Evolutionary conservation across 2,888 invertebrate genomes (phyloP).

Genomic region (Micropterix aruncella): DNA sequence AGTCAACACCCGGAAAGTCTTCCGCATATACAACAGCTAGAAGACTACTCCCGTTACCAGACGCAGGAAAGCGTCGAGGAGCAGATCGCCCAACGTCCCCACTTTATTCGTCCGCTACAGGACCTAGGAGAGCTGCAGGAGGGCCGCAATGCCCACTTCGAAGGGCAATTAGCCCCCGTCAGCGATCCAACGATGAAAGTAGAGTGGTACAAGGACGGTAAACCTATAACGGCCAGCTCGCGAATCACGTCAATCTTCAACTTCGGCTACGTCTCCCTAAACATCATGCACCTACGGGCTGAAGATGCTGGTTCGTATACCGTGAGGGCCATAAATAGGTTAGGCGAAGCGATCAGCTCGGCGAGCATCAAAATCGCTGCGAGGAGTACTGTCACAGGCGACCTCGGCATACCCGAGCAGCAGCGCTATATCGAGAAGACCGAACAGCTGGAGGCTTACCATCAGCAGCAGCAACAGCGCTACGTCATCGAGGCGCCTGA

Average conservation of each 20-base stretch:
- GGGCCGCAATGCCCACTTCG: conserved; percentile 85
- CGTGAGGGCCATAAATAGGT: conserved; percentile 79
- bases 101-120: conserved; percentile 77
- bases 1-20: conserved; percentile 87
- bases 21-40: conserved; percentile 80
- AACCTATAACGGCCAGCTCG: conserved; percentile 91
- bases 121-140: conserved; percentile 80
- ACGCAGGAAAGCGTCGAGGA: conserved; percentile 76
- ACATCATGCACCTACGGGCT: conserved; percentile 95
- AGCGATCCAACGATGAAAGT: conserved; percentile 89
- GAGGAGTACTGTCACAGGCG: conserved; percentile 72
- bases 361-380: conserved; percentile 62
- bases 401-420: conserved; percentile 82
- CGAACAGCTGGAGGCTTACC: conserved; percentile 82
- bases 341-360: conserved; percentile 81
- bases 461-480: conserved; percentile 65
- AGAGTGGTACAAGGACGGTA: conserved; percentile 92
- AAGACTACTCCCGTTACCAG: conserved; percentile 81
- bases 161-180: conserved; percentile 83
- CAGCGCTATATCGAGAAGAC: conserved; percentile 84
- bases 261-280: conserved; percentile 97
- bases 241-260: conserved; percentile 96
- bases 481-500: conserved; percentile 71
- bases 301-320: conserved; percentile 96
- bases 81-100: conserved; percentile 63